Evolutionary conservation across 1,140 invertebrate genomes (phyloP), one percentile per base, ranked within the genome.

Genomic region (Cyphomyrmex costatus): DNA sequence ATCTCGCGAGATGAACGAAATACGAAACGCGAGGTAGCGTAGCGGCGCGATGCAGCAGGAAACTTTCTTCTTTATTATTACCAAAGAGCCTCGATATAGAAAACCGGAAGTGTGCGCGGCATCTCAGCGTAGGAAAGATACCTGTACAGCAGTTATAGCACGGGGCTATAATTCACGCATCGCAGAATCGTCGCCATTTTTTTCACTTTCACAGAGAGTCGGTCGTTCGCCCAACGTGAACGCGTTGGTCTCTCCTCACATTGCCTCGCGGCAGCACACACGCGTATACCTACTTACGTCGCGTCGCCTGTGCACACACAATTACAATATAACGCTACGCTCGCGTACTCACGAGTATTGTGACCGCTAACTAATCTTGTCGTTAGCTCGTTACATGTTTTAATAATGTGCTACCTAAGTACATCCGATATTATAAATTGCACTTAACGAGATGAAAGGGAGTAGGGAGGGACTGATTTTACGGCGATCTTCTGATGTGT

Each of bases 181-280:
- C 90, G 91, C 78, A 80, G 92, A 92, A 88, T 92, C 91, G 92
- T 94, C 91, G 88, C 85, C 85, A 92, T 93, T 93, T 92, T 92
- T 93, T 93, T 92, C 86, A 93, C 93, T 93, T 93, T 93, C 93
- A 93, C 92, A 82, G 53, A 91, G 89, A 88, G 78, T 53, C 74
- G 78, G 66, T 65, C 88, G 60, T 77, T 27, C 70, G 56, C 83
- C 79, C 63, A 85, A 65, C 84, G 24, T 53, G 46, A 71, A 42
- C 60, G 74, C 49, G 42, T 3, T 27, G 4, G 21, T 76, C 58
- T 56, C 24, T 84, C 71, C 16, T 21, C 33, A 70, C 60, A 36
- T 60, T 82, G 19, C 56, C 33, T 27, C 27, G 87, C 27, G 8
- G 6, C 16, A n/a, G n/a, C n/a, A 8, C 8, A 4, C 12, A 16